phyloP scores from a whole-genome alignment of 64 coral and sea anemone species.

The Pachyseris speciosa region DNA sequence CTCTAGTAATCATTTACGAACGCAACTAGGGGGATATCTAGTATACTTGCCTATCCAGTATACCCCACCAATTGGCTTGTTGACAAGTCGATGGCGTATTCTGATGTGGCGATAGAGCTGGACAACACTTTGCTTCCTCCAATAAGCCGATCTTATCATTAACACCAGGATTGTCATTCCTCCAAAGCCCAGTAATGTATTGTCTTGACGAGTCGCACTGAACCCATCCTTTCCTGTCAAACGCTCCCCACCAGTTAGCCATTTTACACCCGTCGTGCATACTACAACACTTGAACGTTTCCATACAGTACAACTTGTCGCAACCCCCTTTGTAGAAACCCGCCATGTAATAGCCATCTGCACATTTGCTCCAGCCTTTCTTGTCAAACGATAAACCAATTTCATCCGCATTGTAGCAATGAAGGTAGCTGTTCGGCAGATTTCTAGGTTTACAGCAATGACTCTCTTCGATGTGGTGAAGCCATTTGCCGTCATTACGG shows the following conservation, averaged over 20 bases:
- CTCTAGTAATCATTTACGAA: background rate
- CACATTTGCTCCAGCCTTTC: slow-evolving; percentile 28
- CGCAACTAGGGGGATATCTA: no score
- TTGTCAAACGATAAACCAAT: background rate
- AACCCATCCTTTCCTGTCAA: background rate
- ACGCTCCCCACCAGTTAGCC: slow-evolving; percentile 22
- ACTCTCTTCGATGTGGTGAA: slow-evolving; percentile 16
- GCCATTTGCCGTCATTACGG: background rate
- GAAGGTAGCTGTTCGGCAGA: background rate
- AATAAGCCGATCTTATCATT: background rate
- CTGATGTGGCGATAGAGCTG: background rate
- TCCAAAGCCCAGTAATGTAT: slow-evolving; percentile 26
- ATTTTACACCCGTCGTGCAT: slow-evolving; percentile 1
- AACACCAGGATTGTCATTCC: background rate
- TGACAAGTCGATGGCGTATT: background rate
- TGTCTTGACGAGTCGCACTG: background rate
- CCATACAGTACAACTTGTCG: slow-evolving; percentile 23
- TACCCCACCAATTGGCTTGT: background rate
- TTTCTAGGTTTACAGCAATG: slow-evolving; percentile 32
- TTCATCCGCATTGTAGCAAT: background rate
- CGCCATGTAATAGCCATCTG: slow-evolving; percentile 12
- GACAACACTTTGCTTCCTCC: slow-evolving; percentile 30
- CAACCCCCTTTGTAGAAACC: slow-evolving; percentile 23
- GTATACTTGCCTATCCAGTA: background rate
- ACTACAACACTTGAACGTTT: slow-evolving; percentile 20